These are phyloP conservation scores for Rhizoglyphus robini DNA, from an alignment of 1,140 invertebrate genomes.

Conservation along the genomic window DNA sequence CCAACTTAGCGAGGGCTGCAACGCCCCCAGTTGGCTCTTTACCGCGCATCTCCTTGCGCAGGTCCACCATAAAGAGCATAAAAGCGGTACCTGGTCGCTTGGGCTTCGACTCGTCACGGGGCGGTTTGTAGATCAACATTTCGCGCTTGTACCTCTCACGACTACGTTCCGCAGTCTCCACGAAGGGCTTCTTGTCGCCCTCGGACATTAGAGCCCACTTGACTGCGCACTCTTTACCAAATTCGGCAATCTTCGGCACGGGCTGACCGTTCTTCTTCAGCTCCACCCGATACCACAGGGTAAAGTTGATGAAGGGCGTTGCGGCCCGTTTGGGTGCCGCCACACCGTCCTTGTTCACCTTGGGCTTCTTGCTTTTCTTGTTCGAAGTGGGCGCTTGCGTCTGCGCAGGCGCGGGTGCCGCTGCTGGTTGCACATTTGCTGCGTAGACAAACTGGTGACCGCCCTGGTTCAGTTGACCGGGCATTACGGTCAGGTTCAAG, in stretches of 20 bases:
- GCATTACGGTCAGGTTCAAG: constrained; percentile 27
- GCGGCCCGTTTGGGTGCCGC: constrained; percentile 30
- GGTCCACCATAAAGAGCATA: constrained; percentile 31
- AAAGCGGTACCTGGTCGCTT: constrained; percentile 31
- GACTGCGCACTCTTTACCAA: constrained; percentile 31
- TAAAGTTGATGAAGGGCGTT: constrained; percentile 31
- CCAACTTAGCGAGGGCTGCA: constrained; percentile 29
- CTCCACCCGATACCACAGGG: constrained; percentile 30
- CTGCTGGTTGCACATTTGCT: constrained; percentile 11
- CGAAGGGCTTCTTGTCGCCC: constrained; percentile 29
- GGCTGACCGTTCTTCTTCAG: constrained; percentile 29
- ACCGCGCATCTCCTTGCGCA: constrained; percentile 30
- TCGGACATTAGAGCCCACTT: constrained; percentile 30
- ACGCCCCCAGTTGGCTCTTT: constrained; percentile 30
- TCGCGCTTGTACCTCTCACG: constrained; percentile 29
- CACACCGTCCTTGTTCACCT: constrained; percentile 30
- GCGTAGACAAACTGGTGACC: constrained; percentile 1
- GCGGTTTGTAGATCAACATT: constrained; percentile 29
- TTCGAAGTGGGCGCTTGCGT: neutral
- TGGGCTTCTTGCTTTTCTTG: constrained; percentile 27
- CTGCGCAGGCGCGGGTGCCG: neutral
- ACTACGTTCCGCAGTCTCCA: constrained; percentile 26
- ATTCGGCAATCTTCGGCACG: constrained; percentile 30
- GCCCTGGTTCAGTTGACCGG: constrained; percentile 9
- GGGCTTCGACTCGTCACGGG: constrained; percentile 29